phyloP scores from a whole-genome alignment of 1,140 invertebrate genomes.

The Trichonephila clavipes region DNA sequence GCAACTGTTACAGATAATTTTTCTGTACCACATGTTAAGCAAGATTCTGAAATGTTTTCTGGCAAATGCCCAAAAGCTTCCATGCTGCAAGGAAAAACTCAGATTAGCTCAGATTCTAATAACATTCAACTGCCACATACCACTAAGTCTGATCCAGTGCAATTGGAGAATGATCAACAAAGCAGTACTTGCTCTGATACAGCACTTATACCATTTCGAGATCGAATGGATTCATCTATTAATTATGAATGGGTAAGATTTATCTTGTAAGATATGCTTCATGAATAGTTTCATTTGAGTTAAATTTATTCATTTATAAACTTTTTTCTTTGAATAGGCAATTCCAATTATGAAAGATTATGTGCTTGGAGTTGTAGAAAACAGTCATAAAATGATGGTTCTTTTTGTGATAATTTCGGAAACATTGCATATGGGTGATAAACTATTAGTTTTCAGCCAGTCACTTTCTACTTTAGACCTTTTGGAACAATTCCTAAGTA shows the following conservation, averaged over 20 bases:
- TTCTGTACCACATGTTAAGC: constrained; percentile 46
- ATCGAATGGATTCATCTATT: constrained; percentile 78
- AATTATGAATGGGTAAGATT: constrained; percentile 81
- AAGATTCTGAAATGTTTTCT: constrained; percentile 62
- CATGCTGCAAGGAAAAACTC: constrained; percentile 40
- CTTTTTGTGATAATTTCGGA: constrained; percentile 96
- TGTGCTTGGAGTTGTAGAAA: constrained; percentile 92
- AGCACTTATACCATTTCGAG: constrained; percentile 43
- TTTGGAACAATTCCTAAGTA: constrained; percentile 96
- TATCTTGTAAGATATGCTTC: neutral
- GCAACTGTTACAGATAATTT: constrained; percentile 44
- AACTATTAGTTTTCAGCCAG: constrained; percentile 97
- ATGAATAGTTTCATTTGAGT: neutral
- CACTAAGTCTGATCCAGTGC: constrained; percentile 18
- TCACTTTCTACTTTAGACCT: constrained; percentile 97
- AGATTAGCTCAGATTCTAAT: constrained; percentile 12
- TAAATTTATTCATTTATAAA: neutral
- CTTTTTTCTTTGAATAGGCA: constrained; percentile 58
- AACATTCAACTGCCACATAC: neutral
- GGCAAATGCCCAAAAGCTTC: constrained; percentile 62
- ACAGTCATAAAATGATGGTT: constrained; percentile 96
- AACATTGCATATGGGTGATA: constrained; percentile 91
- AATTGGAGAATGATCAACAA: constrained; percentile 49
- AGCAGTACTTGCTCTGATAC: constrained; percentile 44
- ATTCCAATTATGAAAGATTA: constrained; percentile 87